These are phyloP conservation scores for Callaeas wilsoni DNA, from an alignment of 2,113 vertebrate genomes.

Conservation along the genomic window DNA sequence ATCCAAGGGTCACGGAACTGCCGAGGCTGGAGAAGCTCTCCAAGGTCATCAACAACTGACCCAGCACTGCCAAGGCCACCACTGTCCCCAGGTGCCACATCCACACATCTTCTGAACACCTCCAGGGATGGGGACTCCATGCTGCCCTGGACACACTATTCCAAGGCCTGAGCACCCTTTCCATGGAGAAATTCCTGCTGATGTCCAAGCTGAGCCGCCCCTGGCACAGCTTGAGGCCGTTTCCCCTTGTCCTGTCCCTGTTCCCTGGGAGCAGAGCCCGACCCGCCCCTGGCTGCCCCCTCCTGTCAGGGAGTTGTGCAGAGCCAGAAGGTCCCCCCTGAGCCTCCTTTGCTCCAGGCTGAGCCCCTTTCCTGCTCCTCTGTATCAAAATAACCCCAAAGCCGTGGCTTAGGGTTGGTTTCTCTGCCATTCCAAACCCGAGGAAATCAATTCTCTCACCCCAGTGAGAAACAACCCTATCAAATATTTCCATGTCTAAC, in stretches of 20 bases:
- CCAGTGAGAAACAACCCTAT: neutral
- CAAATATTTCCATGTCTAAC: neutral
- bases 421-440: neutral
- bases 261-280: neutral
- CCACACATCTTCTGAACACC: neutral
- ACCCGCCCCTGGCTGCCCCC: neutral
- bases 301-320: neutral
- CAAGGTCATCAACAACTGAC: neutral
- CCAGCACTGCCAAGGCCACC: neutral
- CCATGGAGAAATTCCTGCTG: neutral
- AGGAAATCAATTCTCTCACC: neutral
- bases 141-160: neutral
- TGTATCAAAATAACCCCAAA: neutral
- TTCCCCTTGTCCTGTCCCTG: neutral
- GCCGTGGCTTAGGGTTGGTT: neutral
- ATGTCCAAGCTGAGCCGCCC: neutral
- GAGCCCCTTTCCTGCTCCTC: neutral
- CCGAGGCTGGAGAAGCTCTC: neutral
- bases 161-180: neutral
- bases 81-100: neutral
- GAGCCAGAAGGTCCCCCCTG: neutral
- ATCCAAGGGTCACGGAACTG: rapidly evolving
- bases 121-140: neutral
- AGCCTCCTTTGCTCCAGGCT: neutral
- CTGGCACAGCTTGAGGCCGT: neutral